A percentile compares a stretch with the other conserved stretches of the same genome.
These are phyloP conservation scores for Phataginus tetradactyla DNA, from an alignment of 2,797 vertebrate species.

Conservation along the genomic window DNA sequence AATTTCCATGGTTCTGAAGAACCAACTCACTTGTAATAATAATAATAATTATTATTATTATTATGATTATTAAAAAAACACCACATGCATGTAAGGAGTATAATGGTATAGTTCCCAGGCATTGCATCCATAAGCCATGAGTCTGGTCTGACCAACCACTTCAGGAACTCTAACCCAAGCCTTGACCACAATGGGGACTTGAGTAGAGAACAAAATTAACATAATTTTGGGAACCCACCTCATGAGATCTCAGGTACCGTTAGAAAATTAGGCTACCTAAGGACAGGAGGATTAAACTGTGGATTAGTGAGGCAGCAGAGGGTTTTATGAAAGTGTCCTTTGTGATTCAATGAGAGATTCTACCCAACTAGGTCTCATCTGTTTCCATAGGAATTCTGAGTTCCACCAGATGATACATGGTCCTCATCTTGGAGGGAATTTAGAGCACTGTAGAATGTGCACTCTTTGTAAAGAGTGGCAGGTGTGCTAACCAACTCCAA, in stretches of 20 bases:
- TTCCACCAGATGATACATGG: neutral
- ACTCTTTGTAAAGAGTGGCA: neutral
- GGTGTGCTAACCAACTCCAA: neutral
- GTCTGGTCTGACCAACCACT: neutral
- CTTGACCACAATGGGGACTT: neutral
- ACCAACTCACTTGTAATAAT: neutral
- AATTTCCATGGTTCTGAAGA: conserved; percentile 17
- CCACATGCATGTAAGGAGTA: neutral
- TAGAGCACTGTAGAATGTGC: neutral
- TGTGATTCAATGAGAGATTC: neutral
- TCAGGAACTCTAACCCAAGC: neutral
- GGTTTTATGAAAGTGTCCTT: neutral
- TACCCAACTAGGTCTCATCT: neutral
- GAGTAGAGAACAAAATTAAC: neutral
- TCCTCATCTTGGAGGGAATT: neutral
- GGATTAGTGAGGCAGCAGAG: neutral
- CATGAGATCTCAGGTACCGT: neutral
- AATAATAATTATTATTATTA: no score
- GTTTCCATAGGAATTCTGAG: conserved; percentile 2
- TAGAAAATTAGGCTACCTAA: neutral
- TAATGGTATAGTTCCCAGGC: neutral
- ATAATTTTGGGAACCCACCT: neutral
- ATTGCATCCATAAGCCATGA: neutral
- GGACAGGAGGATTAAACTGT: neutral
- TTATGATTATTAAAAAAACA: no score